Percentiles rank a stretch among this genome's conserved stretches.
These are phyloP conservation scores for Heteromyza rotundicornis DNA, from an alignment of 2,888 invertebrate genomes.

Conservation along the genomic window DNA sequence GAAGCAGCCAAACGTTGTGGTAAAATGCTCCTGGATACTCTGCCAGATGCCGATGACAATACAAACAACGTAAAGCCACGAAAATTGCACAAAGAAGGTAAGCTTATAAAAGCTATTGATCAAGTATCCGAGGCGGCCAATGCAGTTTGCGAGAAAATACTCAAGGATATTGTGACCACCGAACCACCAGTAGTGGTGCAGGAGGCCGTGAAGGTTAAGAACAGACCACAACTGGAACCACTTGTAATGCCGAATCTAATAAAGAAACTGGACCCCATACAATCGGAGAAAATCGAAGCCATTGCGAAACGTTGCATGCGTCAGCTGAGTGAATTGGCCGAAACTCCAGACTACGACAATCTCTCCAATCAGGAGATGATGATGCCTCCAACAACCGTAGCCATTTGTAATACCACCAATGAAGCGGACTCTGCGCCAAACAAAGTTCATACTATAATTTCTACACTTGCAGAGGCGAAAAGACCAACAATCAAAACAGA, in stretches of 20 bases:
- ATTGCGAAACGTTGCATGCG: constrained; percentile 64
- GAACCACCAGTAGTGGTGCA: constrained; percentile 56
- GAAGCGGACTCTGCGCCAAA: constrained; percentile 29
- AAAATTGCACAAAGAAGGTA: constrained; percentile 55
- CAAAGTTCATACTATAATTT: constrained; percentile 50
- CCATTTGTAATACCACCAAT: constrained; percentile 36
- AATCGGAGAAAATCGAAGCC: constrained; percentile 64
- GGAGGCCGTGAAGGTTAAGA: constrained; percentile 50
- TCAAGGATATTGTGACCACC: constrained; percentile 56
- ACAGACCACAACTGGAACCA: constrained; percentile 29
- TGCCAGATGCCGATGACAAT: constrained; percentile 44
- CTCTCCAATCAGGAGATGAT: constrained; percentile 40
- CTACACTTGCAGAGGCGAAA: constrained; percentile 53
- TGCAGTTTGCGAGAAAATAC: constrained; percentile 58
- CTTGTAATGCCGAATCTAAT: constrained; percentile 57
- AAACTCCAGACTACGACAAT: constrained; percentile 62
- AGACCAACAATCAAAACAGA: constrained; percentile 33
- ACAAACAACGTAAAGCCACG: constrained; percentile 32
- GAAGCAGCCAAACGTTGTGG: constrained; percentile 64
- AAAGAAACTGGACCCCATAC: constrained; percentile 64
- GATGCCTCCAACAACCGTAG: constrained; percentile 30
- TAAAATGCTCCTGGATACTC: constrained; percentile 62
- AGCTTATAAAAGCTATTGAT: constrained; percentile 57
- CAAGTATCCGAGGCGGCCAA: constrained; percentile 60
- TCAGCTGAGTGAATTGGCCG: constrained; percentile 57